Conservation (phyloP, 1,140 invertebrate species). For the Drosophila obscura region DNA sequence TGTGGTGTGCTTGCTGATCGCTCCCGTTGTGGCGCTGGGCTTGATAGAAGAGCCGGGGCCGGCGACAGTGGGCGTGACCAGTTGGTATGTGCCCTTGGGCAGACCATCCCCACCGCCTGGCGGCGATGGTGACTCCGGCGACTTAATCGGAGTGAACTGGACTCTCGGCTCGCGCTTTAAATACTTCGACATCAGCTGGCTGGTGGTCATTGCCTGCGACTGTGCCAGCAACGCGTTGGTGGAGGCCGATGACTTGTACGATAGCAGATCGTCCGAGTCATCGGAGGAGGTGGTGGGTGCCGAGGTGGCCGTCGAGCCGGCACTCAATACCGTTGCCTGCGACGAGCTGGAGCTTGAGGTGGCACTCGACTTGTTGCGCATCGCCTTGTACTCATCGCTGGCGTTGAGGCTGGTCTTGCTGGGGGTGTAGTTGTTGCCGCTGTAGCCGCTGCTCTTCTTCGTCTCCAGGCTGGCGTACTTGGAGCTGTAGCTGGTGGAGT, state of each 20-base stretch:
- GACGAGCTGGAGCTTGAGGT: constrained; percentile 81
- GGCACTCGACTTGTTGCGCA: constrained; percentile 78
- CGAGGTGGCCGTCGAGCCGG: constrained; percentile 78
- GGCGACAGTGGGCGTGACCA: constrained; percentile 51
- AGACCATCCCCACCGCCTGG: constrained; percentile 72
- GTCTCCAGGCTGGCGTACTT: constrained; percentile 56
- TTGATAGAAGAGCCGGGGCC: constrained; percentile 34
- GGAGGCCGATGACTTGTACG: constrained; percentile 80
- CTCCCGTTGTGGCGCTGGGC: constrained; percentile 59
- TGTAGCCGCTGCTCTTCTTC: constrained; percentile 61
- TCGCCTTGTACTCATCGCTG: constrained; percentile 74
- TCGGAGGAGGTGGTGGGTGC: constrained; percentile 79
- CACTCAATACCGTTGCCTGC: constrained; percentile 79
- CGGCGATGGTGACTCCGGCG: constrained; percentile 79
- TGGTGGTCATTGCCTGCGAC: constrained; percentile 82
- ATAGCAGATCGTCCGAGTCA: constrained; percentile 77
- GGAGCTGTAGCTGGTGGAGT: constrained; percentile 33
- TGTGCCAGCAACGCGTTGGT: constrained; percentile 78
- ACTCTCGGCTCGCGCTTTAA: constrained; percentile 78
- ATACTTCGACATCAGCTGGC: constrained; percentile 82
- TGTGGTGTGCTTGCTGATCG: constrained; percentile 69
- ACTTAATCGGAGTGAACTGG: constrained; percentile 80
- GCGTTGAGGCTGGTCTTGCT: constrained; percentile 41
- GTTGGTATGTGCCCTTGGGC: constrained; percentile 77
- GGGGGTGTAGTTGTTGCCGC: constrained; percentile 55